Evolutionary conservation across 1,140 invertebrate species (phyloP), one percentile per base, ranked within the genome.

Genomic region (Cydia pomonella): DNA sequence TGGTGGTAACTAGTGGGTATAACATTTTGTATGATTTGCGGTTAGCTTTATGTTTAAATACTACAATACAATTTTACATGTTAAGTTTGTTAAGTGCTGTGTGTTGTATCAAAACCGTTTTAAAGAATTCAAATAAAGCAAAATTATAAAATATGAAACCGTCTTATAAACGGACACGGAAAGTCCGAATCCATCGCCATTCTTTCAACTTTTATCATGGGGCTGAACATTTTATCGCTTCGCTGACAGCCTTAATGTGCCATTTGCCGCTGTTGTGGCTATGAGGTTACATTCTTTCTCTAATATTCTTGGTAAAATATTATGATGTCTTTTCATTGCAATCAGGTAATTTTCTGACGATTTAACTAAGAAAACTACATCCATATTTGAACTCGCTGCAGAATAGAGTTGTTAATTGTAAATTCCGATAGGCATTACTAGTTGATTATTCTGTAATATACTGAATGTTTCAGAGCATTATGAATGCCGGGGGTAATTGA

Each of bases 181-280:
- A 53, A 53, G 50, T 53, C 50, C 50, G 50, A 53, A 53, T 53
- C 50, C 41, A 44, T 44, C 41, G 50, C 50, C n/a, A 53, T 53
- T 53, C 18, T 63, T n/a, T 16, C 12, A 27, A 66, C 63, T 66
- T 66, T 66, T 66, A 27, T 66, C 63, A 66, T 33, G 27, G 63
- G 25, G 27, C 63, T 29, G n/a, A 25, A 38, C 29, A 38, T 69
- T 33, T 69, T 69, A 69, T 69, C 29, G 64, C 64, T n/a, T 38
- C 29, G 64, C n/a, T 38, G 64, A 69, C 64, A 69, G 64, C 27
- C 64, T 33, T 69, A 69, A 69, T 69, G 64, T 33, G 27, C 64
- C 64, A 69, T 69, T 69, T 69, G 27, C 27, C 13, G 64, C 29
- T 41, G 29, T 18, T 38, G 27, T 38, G 64, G 64, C 27, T 18